phyloP scores from a whole-genome alignment of 2,797 vertebrate genomes.

The Gadopsis bispinosus region DNA sequence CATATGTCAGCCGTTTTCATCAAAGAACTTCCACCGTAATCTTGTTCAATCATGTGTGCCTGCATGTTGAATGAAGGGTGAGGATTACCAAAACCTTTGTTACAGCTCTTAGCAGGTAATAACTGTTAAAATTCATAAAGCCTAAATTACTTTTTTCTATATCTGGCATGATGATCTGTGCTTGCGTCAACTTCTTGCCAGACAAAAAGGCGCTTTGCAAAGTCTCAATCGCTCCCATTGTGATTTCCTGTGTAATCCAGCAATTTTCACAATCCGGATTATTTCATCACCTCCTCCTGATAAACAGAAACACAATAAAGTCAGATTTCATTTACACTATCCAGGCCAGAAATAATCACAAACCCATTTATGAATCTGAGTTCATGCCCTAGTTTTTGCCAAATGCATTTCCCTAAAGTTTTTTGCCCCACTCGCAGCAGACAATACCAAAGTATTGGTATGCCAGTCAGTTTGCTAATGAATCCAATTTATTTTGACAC shows the following conservation, averaged over 20 bases:
- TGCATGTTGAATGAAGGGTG: constrained; percentile 62
- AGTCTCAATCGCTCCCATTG: constrained; percentile 73
- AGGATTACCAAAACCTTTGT: constrained; percentile 69
- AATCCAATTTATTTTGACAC: not conserved
- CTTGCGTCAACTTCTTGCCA: constrained; percentile 60
- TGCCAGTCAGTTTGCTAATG: not conserved
- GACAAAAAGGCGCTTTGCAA: constrained; percentile 61
- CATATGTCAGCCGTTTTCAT: constrained; percentile 57
- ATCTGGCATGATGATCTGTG: constrained; percentile 64
- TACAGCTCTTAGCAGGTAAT: constrained; percentile 47
- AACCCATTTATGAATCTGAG: constrained; percentile 40
- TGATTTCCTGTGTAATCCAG: constrained; percentile 81
- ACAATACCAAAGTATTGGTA: not conserved
- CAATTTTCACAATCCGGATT: constrained; percentile 82
- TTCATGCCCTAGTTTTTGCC: constrained; percentile 52
- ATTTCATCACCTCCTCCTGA: constrained; percentile 76
- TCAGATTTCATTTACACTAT: constrained; percentile 73
- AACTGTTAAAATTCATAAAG: constrained; percentile 63
- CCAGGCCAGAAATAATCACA: constrained; percentile 71
- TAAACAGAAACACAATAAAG: constrained; percentile 71
- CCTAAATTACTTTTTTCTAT: constrained; percentile 64
- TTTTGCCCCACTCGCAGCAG: not conserved
- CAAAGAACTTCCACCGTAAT: constrained; percentile 59
- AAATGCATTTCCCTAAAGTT: constrained; percentile 23
- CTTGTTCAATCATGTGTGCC: constrained; percentile 68